Evolutionary conservation across 1,140 invertebrate species (phyloP).

Genomic region (Campodea augens): DNA sequence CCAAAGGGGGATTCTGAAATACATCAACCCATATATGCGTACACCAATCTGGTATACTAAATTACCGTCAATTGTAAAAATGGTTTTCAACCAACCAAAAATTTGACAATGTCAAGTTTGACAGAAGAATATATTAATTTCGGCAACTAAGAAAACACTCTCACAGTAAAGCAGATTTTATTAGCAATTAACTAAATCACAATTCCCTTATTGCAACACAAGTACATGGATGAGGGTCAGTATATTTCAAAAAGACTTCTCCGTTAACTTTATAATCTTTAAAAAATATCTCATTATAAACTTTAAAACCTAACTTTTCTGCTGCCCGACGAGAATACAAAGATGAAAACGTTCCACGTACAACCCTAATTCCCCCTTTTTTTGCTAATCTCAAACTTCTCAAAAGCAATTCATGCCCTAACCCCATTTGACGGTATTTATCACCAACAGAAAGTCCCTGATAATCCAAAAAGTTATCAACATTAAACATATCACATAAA

Average conservation of each 20-base stretch:
- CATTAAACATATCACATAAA: conserved; percentile 5
- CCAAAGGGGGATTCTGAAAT: no score
- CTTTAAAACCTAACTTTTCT: conserved; percentile 1
- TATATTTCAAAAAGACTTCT: neutral
- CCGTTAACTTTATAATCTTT: neutral
- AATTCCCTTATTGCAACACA: no score
- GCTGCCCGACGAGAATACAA: neutral
- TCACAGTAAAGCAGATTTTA: no score
- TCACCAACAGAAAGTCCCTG: neutral
- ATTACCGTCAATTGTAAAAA: no score
- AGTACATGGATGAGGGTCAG: neutral
- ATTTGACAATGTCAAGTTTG: no score
- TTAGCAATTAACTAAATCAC: no score
- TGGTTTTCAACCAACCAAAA: no score
- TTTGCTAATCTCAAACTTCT: conserved; percentile 1
- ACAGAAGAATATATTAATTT: no score
- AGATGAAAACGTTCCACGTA: conserved; percentile 2
- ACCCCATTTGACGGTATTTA: conserved; percentile 1
- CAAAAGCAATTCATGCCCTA: conserved; percentile 1
- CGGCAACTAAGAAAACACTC: no score
- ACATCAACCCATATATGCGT: no score
- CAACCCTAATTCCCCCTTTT: neutral
- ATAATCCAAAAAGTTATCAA: neutral
- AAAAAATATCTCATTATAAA: neutral
- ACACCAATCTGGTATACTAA: no score